Evolutionary conservation across 2,888 invertebrate genomes (phyloP), one percentile per base, ranked within the genome.

Genomic region (Leptinotarsa peninsularis): DNA sequence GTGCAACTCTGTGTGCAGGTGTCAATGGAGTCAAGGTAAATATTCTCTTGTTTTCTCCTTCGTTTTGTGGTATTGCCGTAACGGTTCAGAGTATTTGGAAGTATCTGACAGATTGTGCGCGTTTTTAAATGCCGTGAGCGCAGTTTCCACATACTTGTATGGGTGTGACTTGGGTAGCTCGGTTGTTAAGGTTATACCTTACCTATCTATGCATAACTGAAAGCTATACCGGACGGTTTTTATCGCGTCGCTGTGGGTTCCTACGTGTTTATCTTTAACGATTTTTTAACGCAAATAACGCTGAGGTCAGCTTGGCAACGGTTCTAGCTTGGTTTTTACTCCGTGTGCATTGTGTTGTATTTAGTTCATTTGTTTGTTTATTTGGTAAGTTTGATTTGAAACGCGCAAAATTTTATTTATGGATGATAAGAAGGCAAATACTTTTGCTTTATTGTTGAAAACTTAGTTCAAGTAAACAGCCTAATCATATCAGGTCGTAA

Each of bases 1-100:
- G 78, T 78, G 78, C 56, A 73, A 75, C 56, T 71, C 27, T 71
- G 75, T 43, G 43, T 75, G 75, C 71, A 75, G 76, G 71, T 73
- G 74, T 49, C 66, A 49, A 21, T 18, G 23, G 33, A 58, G 66
- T 43, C 50, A 67, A 76, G 76, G 76, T 76, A 78, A 76, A 78
- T 72, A 54, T 43, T 67, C 23, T 23, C 52, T 69, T 54, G 50
- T 72, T 49, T 58, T 49, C 66, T 33, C n/a, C 50, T 60, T 66
- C 63, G 66, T 70, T 70, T 70, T 70, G 49, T 56, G 18, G 33
- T 54, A 15, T 72, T 10, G 56, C 5, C 7, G 17, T 63, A 63
- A 7, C 21, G 33, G 33, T 58, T 21, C 58, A 33, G 4, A 15
- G 33, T 33, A 63, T 63, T 63, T 43, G 63, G 63, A 63, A 63